Conservation (phyloP, 2,797 vertebrate genomes). For the Clarias platycephalus region DNA sequence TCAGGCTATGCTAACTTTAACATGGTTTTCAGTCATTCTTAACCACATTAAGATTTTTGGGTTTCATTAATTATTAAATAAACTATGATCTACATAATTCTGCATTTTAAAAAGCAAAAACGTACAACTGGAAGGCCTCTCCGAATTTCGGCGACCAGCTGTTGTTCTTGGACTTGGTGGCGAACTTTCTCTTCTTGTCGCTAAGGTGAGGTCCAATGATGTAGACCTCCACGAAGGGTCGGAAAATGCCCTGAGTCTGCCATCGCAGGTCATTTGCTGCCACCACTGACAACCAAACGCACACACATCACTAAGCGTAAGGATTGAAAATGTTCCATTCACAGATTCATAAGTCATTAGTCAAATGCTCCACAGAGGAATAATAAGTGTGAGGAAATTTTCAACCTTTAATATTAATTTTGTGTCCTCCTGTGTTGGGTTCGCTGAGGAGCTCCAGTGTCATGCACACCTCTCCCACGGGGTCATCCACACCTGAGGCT, state of each 20-base stretch:
- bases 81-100: neutral
- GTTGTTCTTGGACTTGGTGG: slow-evolving; percentile 98
- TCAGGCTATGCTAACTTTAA: neutral
- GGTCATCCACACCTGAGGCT: slow-evolving; percentile 90
- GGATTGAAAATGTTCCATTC: neutral
- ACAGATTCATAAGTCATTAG: neutral
- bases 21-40: neutral
- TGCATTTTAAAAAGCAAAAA: slow-evolving; percentile 48
- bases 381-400: neutral
- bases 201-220: slow-evolving; percentile 95
- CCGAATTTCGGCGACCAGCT: slow-evolving; percentile 94
- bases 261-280: slow-evolving; percentile 93
- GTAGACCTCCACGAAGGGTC: slow-evolving; percentile 95
- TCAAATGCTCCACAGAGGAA: neutral
- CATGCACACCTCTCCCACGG: slow-evolving; percentile 90
- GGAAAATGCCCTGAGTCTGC: slow-evolving; percentile 94
- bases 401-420: slow-evolving; percentile 91
- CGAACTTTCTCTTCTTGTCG: slow-evolving; percentile 96
- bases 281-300: slow-evolving; percentile 74
- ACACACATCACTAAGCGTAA: neutral
- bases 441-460: slow-evolving; percentile 89
- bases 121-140: slow-evolving; percentile 94
- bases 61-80: neutral
- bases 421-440: slow-evolving; percentile 89
- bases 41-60: neutral